Conservation (phyloP, 2,888 invertebrate genomes). For the Camptogramma bilineatum region DNA sequence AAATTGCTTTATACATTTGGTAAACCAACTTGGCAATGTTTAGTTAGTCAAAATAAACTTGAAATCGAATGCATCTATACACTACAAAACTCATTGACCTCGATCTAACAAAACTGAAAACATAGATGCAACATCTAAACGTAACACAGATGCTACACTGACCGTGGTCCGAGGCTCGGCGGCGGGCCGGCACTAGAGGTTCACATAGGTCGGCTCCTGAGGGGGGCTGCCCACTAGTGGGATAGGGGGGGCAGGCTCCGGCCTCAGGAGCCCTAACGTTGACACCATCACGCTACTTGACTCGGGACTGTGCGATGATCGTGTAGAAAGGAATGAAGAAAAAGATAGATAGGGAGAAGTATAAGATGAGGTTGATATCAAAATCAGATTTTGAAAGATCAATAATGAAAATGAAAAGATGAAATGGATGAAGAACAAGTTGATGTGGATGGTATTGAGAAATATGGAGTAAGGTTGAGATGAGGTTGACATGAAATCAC, state of each 20-base stretch:
- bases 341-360: not conserved
- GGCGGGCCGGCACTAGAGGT: constrained; percentile 91
- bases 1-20: not conserved
- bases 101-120: constrained; percentile 4
- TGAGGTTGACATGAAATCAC: too few relatives aligned
- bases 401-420: not conserved
- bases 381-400: constrained; percentile 11
- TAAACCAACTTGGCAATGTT: not conserved
- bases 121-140: constrained; percentile 18
- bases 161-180: constrained; percentile 72
- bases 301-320: constrained; percentile 71
- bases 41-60: not conserved
- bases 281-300: constrained; percentile 86
- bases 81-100: constrained; percentile 18
- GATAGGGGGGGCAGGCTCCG: constrained; percentile 84
- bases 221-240: constrained; percentile 86
- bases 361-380: constrained; percentile 2
- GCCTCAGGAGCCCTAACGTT: constrained; percentile 78
- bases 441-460: not conserved
- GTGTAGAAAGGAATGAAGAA: constrained; percentile 4
- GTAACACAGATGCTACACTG: constrained; percentile 56
- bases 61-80: not conserved
- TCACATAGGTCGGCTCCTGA: constrained; percentile 97
- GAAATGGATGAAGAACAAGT: not conserved
- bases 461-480: not conserved